Evolutionary conservation across 2,113 vertebrate species (phyloP), one percentile per base, ranked within the genome.

Genomic region (Tachysurus vachellii): DNA sequence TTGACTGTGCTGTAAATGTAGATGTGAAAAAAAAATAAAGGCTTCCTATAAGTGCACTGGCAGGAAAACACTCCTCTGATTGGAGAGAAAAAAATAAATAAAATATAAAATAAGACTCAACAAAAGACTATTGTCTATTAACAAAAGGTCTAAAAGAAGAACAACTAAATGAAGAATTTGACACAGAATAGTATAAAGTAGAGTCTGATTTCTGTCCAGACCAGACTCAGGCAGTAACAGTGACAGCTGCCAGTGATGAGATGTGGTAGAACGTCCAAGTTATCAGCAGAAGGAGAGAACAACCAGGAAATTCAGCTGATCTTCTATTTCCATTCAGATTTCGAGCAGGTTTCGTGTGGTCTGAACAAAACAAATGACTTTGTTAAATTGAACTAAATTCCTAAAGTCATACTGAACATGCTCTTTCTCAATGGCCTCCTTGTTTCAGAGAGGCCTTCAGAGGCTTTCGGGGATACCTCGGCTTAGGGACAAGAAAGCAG

Each of bases 401-500:
- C 19, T 47, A 26, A 61, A 82, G 80, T 82, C 36, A 16, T 62
- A 82, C 36, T 13, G 36, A 66, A 66, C 80, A 66, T 66, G 61
- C 36, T 4, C 70, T 23, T 62, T 79, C 57, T 81, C 31, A 81
- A 62, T 59, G 77, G 85, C 54, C 42, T 83, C 53, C 56, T 73
- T 82, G 62, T 85, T 82, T 56, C 50, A 36, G 23, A 19, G 21
- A 56, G 21, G 26, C 75, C 57, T 50, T 80, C 66, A 75, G 82
- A 84, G 31, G 76, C 56, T 50, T 50, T 26, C 19, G 21, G 77
- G 77, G 77, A 80, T 28, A 53, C 8, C 54, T 80, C n/a, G 44
- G 54, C 70, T 75, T 23, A 50, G 28, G 71, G 47, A 68, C 80
- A 71, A 77, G 71, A 36, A 80, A 71, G 77, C 66, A 82, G 54